A percentile compares a stretch with the other conserved stretches of the same genome.
phyloP scores from a whole-genome alignment of 30 jellyfish, hydroid and myxozoan genomes.

The Clytia hemisphaerica region DNA sequence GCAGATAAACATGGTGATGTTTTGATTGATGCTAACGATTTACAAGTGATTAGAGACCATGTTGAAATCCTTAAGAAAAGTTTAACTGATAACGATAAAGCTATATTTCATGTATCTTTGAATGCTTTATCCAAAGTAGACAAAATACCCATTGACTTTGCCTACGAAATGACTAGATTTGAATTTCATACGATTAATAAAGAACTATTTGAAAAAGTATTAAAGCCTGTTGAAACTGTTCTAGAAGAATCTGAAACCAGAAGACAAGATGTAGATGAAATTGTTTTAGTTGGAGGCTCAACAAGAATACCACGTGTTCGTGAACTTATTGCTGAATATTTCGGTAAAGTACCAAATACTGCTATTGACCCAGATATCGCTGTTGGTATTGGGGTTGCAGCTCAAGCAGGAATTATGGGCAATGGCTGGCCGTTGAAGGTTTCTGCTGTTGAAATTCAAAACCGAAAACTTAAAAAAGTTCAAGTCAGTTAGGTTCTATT shows the following conservation, averaged over 20 bases:
- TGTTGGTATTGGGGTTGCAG: slow-evolving; percentile 80
- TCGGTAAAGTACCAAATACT: slow-evolving; percentile 66
- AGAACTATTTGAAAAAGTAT: slow-evolving; percentile 35
- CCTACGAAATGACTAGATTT: slow-evolving; percentile 27
- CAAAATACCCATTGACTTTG: slow-evolving; percentile 13
- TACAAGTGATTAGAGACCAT: slow-evolving; percentile 47
- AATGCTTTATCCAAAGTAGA: slow-evolving; percentile 22
- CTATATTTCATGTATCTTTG: slow-evolving; percentile 16
- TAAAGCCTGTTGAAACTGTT: slow-evolving; percentile 67
- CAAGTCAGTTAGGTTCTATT: slow-evolving; percentile 41
- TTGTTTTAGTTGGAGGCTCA: slow-evolving; percentile 93
- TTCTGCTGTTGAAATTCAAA: slow-evolving; percentile 87
- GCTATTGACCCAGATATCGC: slow-evolving; percentile 86
- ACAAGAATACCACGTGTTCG: slow-evolving; percentile 85
- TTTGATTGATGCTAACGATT: slow-evolving; percentile 19
- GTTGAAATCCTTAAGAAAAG: slow-evolving; percentile 53
- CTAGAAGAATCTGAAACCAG: slow-evolving; percentile 56
- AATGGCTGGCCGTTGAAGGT: slow-evolving; percentile 85
- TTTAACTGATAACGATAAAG: slow-evolving; percentile 23
- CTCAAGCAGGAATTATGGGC: slow-evolving; percentile 88
- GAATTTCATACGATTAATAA: slow-evolving; percentile 46
- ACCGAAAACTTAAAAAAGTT: slow-evolving; percentile 41
- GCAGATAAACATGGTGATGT: slow-evolving; percentile 28
- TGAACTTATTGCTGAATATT: slow-evolving; percentile 46
- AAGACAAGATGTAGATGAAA: slow-evolving; percentile 59